phyloP scores from a whole-genome alignment of 37 sponge, comb jelly and placozoan species.

The Bolinopsis microptera region DNA sequence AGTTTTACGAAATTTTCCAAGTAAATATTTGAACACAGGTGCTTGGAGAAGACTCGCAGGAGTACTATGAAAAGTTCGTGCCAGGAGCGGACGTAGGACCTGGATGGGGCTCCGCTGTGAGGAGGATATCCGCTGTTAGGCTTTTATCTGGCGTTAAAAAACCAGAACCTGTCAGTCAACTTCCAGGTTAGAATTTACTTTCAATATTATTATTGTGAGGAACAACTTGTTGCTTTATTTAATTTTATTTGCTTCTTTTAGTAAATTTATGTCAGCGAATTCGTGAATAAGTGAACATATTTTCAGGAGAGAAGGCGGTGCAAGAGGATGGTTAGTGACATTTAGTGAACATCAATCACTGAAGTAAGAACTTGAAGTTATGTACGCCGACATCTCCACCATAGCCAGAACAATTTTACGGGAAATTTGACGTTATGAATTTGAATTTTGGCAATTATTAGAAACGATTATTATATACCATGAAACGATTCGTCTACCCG shows the following conservation, averaged over 20 bases:
- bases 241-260: not conserved
- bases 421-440: too few relatives aligned
- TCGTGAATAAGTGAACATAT: not conserved
- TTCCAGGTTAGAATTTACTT: not conserved
- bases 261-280: not conserved
- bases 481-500: too few relatives aligned
- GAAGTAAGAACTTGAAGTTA: too few relatives aligned
- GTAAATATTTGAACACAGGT: not conserved
- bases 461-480: too few relatives aligned
- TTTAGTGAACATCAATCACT: too few relatives aligned
- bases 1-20: too few relatives aligned
- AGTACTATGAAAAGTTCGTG: constrained; percentile 6
- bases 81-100: not conserved
- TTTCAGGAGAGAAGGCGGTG: not conserved
- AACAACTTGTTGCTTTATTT: too few relatives aligned
- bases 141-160: not conserved
- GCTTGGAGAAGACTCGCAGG: not conserved
- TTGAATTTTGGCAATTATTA: too few relatives aligned
- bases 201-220: too few relatives aligned
- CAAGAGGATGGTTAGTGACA: not conserved
- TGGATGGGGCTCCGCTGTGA: constrained; percentile 27
- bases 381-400: too few relatives aligned
- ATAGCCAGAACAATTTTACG: too few relatives aligned
- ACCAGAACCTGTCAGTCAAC: not conserved
- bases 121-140: not conserved